phyloP scores from a whole-genome alignment of 2,113 vertebrate species.

The Probosciger aterrimus region DNA sequence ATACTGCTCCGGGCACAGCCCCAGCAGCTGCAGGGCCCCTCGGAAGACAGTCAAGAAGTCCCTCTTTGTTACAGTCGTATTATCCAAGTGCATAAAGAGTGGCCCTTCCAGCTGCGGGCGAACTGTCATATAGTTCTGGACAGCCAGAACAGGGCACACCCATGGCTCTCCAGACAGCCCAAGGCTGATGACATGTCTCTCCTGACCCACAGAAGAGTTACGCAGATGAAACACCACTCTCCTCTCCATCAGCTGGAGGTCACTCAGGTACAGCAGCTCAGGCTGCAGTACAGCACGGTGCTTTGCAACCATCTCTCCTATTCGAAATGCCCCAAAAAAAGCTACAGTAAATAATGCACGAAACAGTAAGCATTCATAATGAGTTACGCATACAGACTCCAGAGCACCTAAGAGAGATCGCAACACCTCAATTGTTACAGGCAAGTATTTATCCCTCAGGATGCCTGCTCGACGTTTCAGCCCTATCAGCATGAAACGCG shows the following conservation, averaged over 20 bases:
- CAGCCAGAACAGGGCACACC: constrained; percentile 40
- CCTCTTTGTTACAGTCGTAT: neutral
- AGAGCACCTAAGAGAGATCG: constrained; percentile 22
- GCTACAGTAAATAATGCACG: constrained; percentile 14
- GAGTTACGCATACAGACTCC: neutral
- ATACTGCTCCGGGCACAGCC: neutral
- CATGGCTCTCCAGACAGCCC: neutral
- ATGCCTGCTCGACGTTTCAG: neutral
- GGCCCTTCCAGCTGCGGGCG: neutral
- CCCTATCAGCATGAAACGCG: neutral
- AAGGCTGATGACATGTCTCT: neutral
- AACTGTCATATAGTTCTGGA: neutral
- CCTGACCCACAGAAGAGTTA: neutral
- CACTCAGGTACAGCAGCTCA: constrained; percentile 5
- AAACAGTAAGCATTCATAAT: constrained; percentile 38
- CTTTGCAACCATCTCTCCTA: constrained; percentile 33
- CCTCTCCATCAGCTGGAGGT: neutral
- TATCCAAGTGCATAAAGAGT: neutral
- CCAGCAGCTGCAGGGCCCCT: neutral
- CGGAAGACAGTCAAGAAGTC: neutral
- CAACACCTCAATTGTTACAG: constrained; percentile 26
- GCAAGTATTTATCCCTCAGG: neutral
- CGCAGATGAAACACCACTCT: neutral
- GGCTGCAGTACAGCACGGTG: neutral
- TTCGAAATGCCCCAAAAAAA: constrained; percentile 38